Evolutionary conservation across 2,888 invertebrate species (phyloP), one percentile per base, ranked within the genome.

Genomic region (Phengaris alcon): DNA sequence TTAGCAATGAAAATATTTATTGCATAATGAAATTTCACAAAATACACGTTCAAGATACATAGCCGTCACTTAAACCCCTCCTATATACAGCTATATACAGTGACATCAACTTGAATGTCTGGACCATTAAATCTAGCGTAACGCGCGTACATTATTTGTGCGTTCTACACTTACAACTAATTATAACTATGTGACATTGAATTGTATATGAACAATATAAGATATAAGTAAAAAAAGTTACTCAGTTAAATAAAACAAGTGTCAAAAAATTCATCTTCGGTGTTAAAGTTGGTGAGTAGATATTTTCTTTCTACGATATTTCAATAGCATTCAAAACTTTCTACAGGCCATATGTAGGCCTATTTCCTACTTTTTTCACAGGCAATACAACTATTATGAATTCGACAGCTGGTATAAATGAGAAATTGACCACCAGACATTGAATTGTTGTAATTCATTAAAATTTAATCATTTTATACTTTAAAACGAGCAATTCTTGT

Each of bases 71-170:
- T 9, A 68, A 68, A 15, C 59, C 59, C 59, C 46, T 46, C 46
- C 68, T 68, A 15, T 68, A 68, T 46, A 68, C 68, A 68, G 68
- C n/a, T 46, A 68, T 68, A 68, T 68, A 68, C 68, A 68, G 15
- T 22, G 22, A 59, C 35, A 68, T 46, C 35, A 68, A 13, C 9
- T 6, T 3, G n/a, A 46, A n/a, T 46, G 13, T 68, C 68, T 46
- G 46, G 68, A n/a, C 68, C 46, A 46, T 6, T 68, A 68, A 2
- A 46, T 46, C 35, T 68, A 68, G 9, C 68, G 7, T 46, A 46
- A 68, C 10, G 59, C 10, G 59, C 59, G 12, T 68, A 46, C 68
- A 22, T 15, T 68, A n/a, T 13, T 44, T 68, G 68, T 68, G 68
- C 68, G 68, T 68, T 46, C 68, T 46, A 68, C 44, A 68, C 68